These are phyloP conservation scores for Exocentrus adspersus DNA, from an alignment of 2,888 invertebrate genomes.

Conservation along the genomic window DNA sequence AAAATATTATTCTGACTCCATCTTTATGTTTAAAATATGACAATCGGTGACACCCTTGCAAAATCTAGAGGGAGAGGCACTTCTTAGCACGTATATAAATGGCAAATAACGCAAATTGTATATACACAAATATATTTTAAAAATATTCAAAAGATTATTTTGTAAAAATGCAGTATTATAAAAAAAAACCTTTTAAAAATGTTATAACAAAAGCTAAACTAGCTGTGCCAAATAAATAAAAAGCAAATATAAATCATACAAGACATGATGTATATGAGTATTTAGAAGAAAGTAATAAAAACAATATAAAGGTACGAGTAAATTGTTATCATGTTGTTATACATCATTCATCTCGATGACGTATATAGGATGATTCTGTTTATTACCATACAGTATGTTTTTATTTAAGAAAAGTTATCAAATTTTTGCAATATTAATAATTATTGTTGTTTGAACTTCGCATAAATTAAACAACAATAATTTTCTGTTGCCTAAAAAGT, in stretches of 20 bases:
- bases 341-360: conserved; percentile 27
- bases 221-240: conserved; percentile 50
- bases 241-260: too few relatives aligned
- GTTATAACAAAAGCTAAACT: conserved; percentile 40
- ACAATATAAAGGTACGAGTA: conserved; percentile 23
- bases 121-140: conserved; percentile 50
- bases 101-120: conserved; percentile 44
- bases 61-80: conserved; percentile 63
- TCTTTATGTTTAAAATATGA: conserved; percentile 51
- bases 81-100: conserved; percentile 36
- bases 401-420: conserved; percentile 20
- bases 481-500: too few relatives aligned
- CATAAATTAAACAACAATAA: too few relatives aligned
- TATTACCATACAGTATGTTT: conserved; percentile 26
- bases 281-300: conserved; percentile 25
- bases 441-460: neutral
- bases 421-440: conserved; percentile 5
- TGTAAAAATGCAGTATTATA: conserved; percentile 57
- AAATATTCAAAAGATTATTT: conserved; percentile 52
- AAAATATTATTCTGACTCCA: conserved; percentile 3
- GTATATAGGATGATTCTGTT: conserved; percentile 18
- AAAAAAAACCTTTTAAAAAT: conserved; percentile 31
- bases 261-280: too few relatives aligned
- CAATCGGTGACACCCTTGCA: conserved; percentile 61
- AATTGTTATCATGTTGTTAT: conserved; percentile 34